These are phyloP conservation scores for Diaphora mendica DNA, from an alignment of 2,888 invertebrate species.

Conservation along the genomic window DNA sequence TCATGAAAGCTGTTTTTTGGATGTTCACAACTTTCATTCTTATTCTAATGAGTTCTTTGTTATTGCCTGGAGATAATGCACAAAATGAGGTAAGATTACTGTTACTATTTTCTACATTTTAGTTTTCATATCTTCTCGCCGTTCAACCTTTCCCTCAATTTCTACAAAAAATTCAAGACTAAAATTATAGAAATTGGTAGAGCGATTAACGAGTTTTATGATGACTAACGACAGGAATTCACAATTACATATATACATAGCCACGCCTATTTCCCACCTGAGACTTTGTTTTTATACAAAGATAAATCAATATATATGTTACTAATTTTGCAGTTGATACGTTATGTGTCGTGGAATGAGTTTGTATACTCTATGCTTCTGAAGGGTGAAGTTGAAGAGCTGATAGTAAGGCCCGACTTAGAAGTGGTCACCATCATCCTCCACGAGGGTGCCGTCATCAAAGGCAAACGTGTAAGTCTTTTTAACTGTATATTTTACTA, in stretches of 20 bases:
- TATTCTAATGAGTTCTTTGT: conserved; percentile 89
- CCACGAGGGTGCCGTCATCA: conserved; percentile 94
- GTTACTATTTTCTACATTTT: too few species aligned
- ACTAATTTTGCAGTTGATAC: conserved; percentile 80
- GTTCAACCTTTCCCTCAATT: too few species aligned
- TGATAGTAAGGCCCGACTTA: conserved; percentile 93
- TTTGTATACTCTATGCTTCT: conserved; percentile 97
- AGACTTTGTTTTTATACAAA: too few species aligned
- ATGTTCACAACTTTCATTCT: conserved; percentile 91
- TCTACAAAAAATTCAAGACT: too few species aligned
- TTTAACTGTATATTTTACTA: background rate
- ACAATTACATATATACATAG: too few species aligned
- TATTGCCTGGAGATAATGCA: conserved; percentile 89
- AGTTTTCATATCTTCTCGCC: too few species aligned
- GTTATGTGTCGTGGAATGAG: conserved; percentile 98
- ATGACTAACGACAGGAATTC: too few species aligned
- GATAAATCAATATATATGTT: background rate
- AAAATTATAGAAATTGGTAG: too few species aligned
- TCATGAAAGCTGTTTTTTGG: conserved; percentile 93
- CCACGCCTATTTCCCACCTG: too few species aligned
- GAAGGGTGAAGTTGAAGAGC: conserved; percentile 96
- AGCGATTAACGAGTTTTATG: too few species aligned
- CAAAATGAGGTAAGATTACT: conserved; percentile 90
- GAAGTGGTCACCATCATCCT: conserved; percentile 94
- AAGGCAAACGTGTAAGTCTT: conserved; percentile 88